Base-by-base conservation (phyloP, 2,888 invertebrate species). In the Shargacucullia verbasci region DNA sequence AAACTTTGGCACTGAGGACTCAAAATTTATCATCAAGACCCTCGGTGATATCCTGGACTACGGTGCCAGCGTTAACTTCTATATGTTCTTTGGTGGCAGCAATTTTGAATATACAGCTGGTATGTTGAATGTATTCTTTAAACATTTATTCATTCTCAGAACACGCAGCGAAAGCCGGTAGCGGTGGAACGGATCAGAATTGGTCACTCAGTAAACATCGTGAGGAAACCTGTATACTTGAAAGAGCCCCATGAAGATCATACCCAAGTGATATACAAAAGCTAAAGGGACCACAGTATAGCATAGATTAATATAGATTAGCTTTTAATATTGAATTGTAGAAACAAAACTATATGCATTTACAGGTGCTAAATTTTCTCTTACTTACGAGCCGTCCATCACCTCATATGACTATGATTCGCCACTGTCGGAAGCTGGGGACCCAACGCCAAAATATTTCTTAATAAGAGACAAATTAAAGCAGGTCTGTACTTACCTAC, bases 331-430 rank as follows among this genome's bases (percentile, higher is more conserved):
- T 20, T 20, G 4, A 3, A 4, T 20, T n/a, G n/a, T n/a, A n/a
- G n/a, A n/a, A n/a, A n/a, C n/a, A n/a, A n/a, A n/a, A n/a, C n/a
- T n/a, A n/a, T 20, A 20, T 20, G n/a, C 4, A 20, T 20, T 20
- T 15, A 27, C 72, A 94, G 94, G 94, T 59, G 94, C 94, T 5
- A 94, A 94, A 70, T 92, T 89, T 44, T 85, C 72, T 0, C 89
- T 86, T 0, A 78, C 75, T 6, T 97, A 95, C 78, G 88, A 90
- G 57, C 95, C 97, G 0, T 96, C 96, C 80, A 94, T 97, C 44
- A 98, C 98, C 2, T 98, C 97, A 2, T 98, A 98, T 80, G 99
- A 99, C 86, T 99, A 98, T 81, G 98, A 98, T 84, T 97, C 98
- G 0, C 99, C 99, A 0, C 89, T 99, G 66, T 95, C 95, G 12